These are phyloP conservation scores for Lates calcarifer DNA, from an alignment of 2,113 vertebrate genomes.

Conservation along the genomic window DNA sequence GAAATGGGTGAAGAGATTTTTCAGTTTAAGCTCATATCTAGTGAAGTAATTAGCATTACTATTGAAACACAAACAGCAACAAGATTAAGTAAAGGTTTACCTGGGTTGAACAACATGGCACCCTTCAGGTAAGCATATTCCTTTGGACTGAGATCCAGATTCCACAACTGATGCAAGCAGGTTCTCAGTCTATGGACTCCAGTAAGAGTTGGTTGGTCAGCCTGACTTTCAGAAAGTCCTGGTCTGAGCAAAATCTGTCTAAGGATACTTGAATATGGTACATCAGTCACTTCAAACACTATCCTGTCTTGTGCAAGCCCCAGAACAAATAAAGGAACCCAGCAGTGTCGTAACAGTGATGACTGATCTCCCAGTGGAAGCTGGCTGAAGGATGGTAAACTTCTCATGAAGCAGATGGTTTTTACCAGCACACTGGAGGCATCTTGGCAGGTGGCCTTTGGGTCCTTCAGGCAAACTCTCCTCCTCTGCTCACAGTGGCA, in stretches of 20 bases:
- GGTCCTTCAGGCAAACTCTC: slow-evolving; percentile 81
- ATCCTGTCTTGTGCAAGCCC: slow-evolving; percentile 88
- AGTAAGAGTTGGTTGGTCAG: slow-evolving; percentile 72
- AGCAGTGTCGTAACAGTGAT: slow-evolving; percentile 81
- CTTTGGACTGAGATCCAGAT: slow-evolving; percentile 85
- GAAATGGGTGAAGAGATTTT: not conserved
- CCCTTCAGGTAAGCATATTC: slow-evolving; percentile 90
- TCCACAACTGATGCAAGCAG: slow-evolving; percentile 86
- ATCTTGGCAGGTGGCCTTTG: slow-evolving; percentile 79
- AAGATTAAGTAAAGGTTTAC: slow-evolving; percentile 81
- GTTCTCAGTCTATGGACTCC: slow-evolving; percentile 83
- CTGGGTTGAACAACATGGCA: slow-evolving; percentile 87
- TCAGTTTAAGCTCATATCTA: not conserved
- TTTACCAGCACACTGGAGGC: slow-evolving; percentile 86
- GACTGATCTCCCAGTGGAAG: slow-evolving; percentile 82
- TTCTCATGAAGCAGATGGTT: slow-evolving; percentile 86
- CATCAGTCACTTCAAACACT: slow-evolving; percentile 87
- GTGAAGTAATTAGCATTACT: not conserved
- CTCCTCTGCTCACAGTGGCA: slow-evolving; percentile 84
- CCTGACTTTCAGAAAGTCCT: not conserved
- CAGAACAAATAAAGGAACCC: slow-evolving; percentile 89
- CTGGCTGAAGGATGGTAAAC: slow-evolving; percentile 86
- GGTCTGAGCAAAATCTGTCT: slow-evolving; percentile 86
- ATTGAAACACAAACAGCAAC: not conserved
- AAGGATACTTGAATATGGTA: slow-evolving; percentile 86